Evolutionary conservation across 2,797 vertebrate species (phyloP).

Genomic region (Phylloscopus collybita): DNA sequence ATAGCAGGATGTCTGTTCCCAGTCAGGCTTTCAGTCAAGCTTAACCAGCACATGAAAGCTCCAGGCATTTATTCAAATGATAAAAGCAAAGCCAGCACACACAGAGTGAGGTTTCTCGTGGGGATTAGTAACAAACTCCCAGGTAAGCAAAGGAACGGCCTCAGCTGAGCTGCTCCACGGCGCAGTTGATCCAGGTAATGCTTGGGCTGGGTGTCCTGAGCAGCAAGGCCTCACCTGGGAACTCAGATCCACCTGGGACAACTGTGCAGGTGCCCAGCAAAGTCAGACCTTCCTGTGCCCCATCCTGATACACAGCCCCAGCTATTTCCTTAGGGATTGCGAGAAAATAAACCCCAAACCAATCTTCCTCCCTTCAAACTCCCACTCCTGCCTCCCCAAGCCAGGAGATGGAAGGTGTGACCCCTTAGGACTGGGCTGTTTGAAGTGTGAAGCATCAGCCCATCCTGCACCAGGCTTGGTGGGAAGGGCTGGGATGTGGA

Average conservation of each 20-base stretch:
- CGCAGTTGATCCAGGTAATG: background rate
- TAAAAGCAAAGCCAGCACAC: background rate
- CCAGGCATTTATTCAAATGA: slow-evolving; percentile 52
- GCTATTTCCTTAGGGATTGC: fast-evolving
- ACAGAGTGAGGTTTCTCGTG: background rate
- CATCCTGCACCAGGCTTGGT: fast-evolving
- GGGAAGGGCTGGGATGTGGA: background rate
- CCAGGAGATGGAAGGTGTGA: background rate
- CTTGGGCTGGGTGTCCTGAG: background rate
- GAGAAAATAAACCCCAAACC: background rate
- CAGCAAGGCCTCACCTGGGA: background rate
- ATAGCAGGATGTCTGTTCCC: slow-evolving; percentile 58
- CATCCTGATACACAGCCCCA: fast-evolving
- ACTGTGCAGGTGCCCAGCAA: background rate
- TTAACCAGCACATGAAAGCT: slow-evolving; percentile 29
- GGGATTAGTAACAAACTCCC: slow-evolving; percentile 21
- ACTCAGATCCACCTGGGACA: background rate
- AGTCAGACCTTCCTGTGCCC: background rate
- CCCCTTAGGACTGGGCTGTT: background rate
- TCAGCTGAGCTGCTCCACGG: background rate
- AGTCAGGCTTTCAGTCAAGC: slow-evolving; percentile 8
- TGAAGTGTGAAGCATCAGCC: background rate
- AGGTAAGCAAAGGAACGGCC: background rate
- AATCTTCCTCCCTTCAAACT: too few relatives aligned
- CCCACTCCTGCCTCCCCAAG: fast-evolving